These are phyloP conservation scores for Malurus splendens DNA, from an alignment of 2,797 vertebrate species.

Conservation along the genomic window DNA sequence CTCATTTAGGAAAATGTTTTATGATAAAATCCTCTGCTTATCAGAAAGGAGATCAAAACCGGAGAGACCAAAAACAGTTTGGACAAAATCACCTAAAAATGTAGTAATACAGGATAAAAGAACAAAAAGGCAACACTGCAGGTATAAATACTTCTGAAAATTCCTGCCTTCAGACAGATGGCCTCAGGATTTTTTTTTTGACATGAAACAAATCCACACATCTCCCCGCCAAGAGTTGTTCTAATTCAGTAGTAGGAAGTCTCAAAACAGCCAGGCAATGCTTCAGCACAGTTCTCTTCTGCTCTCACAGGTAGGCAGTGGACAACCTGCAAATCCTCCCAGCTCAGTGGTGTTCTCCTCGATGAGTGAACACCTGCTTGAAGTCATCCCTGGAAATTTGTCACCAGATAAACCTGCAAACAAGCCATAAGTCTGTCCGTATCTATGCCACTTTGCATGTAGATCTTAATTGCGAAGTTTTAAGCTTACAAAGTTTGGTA, in stretches of 20 bases:
- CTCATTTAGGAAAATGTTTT: not conserved
- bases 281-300: not conserved
- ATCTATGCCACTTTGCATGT: not conserved
- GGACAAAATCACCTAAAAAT: not conserved
- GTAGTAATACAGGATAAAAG: not conserved
- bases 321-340: not conserved
- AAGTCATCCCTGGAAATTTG: not conserved
- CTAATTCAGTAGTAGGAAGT: not conserved
- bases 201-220: not conserved
- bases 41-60: not conserved
- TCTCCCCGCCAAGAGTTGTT: not conserved
- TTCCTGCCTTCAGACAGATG: not conserved
- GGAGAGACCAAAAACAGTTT: not conserved
- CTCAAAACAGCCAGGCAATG: not conserved
- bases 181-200: not conserved
- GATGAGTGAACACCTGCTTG: not conserved
- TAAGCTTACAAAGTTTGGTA: not conserved
- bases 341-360: not conserved
- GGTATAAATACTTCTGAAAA: not conserved
- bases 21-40: not conserved
- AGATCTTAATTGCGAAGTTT: not conserved
- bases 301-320: not conserved
- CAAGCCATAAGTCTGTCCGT: not conserved
- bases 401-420: not conserved
- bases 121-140: not conserved